Percentiles rank a stretch among this genome's conserved stretches.
Conservation (phyloP, 2,888 invertebrate species). For the Diarsia rubi region DNA sequence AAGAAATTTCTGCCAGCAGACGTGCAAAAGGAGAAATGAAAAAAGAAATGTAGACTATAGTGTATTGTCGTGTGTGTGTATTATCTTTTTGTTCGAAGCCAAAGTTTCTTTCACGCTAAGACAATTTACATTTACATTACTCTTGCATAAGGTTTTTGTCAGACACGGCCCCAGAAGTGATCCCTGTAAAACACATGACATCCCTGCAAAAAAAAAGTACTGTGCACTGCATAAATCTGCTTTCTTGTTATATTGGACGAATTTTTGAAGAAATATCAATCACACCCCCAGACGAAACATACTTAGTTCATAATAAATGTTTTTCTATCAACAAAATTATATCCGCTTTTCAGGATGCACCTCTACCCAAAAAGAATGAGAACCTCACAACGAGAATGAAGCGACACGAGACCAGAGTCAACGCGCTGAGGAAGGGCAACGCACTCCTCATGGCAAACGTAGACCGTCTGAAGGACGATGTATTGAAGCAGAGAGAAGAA, state of each 20-base stretch:
- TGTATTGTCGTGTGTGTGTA: too few species aligned
- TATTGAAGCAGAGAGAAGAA: constrained; percentile 95
- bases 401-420: constrained; percentile 94
- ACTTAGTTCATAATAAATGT: not conserved
- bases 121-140: not conserved
- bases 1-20: too few species aligned
- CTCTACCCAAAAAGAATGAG: constrained; percentile 92
- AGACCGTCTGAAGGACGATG: constrained; percentile 96
- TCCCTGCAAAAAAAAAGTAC: not conserved
- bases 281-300: not conserved
- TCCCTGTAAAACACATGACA: not conserved
- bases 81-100: not conserved
- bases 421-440: constrained; percentile 96
- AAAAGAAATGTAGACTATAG: too few species aligned
- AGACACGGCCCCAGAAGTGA: not conserved
- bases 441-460: constrained; percentile 96
- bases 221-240: not conserved
- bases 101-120: not conserved
- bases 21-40: too few species aligned
- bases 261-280: not conserved
- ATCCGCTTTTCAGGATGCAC: constrained; percentile 90
- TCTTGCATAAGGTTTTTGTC: not conserved
- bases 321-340: not conserved
- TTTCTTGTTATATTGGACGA: not conserved
- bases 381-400: constrained; percentile 93